Percentiles rank a stretch among this genome's conserved stretches.
Conservation (phyloP, 2,113 vertebrate genomes). For the Gambusia affinis region DNA sequence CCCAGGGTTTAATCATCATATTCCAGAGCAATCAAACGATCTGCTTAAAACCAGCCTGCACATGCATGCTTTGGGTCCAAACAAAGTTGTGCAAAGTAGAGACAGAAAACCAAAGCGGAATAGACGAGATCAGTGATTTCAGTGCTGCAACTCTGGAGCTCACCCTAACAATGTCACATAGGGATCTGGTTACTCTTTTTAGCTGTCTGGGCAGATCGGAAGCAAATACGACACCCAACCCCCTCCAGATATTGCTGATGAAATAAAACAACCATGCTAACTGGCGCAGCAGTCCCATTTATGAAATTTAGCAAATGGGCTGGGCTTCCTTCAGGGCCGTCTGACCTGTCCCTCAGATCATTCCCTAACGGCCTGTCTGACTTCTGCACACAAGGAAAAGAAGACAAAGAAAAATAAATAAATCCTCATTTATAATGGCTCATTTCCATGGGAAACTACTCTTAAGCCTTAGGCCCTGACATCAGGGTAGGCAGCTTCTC, state of each 20-base stretch:
- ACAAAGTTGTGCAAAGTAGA: neutral
- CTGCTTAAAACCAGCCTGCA: conserved; percentile 31
- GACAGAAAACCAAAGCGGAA: conserved; percentile 24
- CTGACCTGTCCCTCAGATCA: conserved; percentile 46
- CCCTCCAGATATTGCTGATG: conserved; percentile 62
- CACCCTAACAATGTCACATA: conserved; percentile 8
- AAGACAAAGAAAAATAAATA: conserved; percentile 74
- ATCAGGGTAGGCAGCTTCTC: conserved; percentile 50
- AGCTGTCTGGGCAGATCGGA: conserved; percentile 52
- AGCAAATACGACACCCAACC: conserved; percentile 54
- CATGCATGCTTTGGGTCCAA: conserved; percentile 5
- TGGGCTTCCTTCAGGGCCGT: conserved; percentile 23
- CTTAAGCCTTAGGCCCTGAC: conserved; percentile 59
- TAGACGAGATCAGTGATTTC: neutral
- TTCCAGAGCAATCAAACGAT: conserved; percentile 29
- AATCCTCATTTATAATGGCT: conserved; percentile 73
- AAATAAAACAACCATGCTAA: conserved; percentile 67
- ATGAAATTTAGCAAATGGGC: conserved; percentile 56
- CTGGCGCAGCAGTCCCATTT: conserved; percentile 60
- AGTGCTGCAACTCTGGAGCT: conserved; percentile 12
- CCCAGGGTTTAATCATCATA: conserved; percentile 29
- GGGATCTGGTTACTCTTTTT: conserved; percentile 39
- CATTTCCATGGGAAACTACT: conserved; percentile 76
- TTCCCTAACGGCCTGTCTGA: conserved; percentile 64
- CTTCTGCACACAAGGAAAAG: conserved; percentile 53